Percentiles rank a stretch among this genome's conserved stretches.
These are phyloP conservation scores for Chrysolina oricalcia DNA, from an alignment of 2,888 invertebrate species.

Conservation along the genomic window DNA sequence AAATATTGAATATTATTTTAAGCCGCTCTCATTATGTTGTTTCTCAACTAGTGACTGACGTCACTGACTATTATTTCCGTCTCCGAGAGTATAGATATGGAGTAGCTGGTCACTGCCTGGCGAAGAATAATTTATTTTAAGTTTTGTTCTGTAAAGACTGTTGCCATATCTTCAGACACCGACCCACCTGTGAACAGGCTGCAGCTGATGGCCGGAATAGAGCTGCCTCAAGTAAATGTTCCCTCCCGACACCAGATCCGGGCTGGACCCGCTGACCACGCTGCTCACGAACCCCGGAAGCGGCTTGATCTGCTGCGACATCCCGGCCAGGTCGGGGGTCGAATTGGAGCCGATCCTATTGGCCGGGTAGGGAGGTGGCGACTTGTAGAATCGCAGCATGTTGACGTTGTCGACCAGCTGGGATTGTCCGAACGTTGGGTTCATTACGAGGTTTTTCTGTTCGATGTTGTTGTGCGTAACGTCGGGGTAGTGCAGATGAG, in stretches of 20 bases:
- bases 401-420: constrained; percentile 72
- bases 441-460: constrained; percentile 62
- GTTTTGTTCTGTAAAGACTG: too few species aligned
- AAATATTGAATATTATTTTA: too few species aligned
- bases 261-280: constrained; percentile 84
- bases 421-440: constrained; percentile 60
- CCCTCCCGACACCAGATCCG: constrained; percentile 84
- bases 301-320: constrained; percentile 74
- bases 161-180: background rate
- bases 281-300: constrained; percentile 66
- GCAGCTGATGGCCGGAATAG: constrained; percentile 61
- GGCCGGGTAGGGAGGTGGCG: constrained; percentile 89
- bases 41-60: too few species aligned
- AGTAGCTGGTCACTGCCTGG: too few species aligned
- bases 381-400: constrained; percentile 82
- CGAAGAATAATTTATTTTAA: too few species aligned
- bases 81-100: too few species aligned
- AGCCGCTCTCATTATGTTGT: too few species aligned
- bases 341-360: constrained; percentile 86
- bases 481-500: constrained; percentile 77
- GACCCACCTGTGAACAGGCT: constrained; percentile 65
- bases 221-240: constrained; percentile 74
- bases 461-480: constrained; percentile 76
- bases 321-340: constrained; percentile 87
- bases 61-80: too few species aligned